Percentiles rank a stretch among this genome's conserved stretches.
These are phyloP conservation scores for Eristalis tenax DNA, from an alignment of 2,888 invertebrate genomes.

Conservation along the genomic window DNA sequence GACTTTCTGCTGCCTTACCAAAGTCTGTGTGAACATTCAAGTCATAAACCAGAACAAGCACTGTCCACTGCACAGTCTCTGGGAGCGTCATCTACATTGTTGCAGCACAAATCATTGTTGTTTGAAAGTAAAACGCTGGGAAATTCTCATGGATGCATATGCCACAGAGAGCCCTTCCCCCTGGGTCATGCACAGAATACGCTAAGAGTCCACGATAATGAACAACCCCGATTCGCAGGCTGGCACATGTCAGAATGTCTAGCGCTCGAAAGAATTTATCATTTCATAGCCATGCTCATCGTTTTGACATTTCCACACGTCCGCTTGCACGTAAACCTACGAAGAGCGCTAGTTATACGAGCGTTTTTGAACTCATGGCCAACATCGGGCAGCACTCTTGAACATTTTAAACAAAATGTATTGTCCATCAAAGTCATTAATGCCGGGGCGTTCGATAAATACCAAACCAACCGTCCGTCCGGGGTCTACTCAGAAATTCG, in stretches of 20 bases:
- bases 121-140: too few relatives aligned
- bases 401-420: conserved; percentile 44
- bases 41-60: too few relatives aligned
- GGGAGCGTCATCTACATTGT: too few relatives aligned
- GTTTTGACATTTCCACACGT: conserved; percentile 15
- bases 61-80: too few relatives aligned
- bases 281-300: not conserved
- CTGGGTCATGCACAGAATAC: not conserved
- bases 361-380: conserved; percentile 15
- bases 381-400: not conserved
- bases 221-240: not conserved
- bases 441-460: conserved; percentile 36
- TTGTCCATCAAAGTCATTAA: conserved; percentile 50
- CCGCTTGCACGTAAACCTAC: conserved; percentile 18
- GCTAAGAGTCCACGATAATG: not conserved
- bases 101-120: too few relatives aligned
- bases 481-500: conserved; percentile 38
- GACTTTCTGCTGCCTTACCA: too few relatives aligned
- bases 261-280: not conserved
- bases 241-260: not conserved
- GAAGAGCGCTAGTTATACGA: conserved; percentile 8
- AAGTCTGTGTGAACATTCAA: too few relatives aligned
- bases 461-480: conserved; percentile 3
- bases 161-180: too few relatives aligned
- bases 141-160: too few relatives aligned